These are phyloP conservation scores for Pandion haliaetus DNA, from an alignment of 2,113 vertebrate genomes.

Conservation along the genomic window DNA sequence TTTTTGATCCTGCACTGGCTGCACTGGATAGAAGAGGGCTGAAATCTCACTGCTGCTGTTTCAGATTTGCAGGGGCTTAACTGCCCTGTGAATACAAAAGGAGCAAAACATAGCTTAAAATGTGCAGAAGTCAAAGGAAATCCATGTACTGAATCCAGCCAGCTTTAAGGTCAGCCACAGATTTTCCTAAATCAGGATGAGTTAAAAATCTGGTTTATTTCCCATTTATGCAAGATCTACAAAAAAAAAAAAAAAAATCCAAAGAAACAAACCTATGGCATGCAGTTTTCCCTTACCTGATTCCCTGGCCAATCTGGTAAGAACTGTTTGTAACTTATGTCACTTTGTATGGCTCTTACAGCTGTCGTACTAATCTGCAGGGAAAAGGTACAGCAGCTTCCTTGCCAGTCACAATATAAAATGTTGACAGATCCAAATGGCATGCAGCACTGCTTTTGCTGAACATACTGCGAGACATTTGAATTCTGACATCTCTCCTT, in stretches of 20 bases:
- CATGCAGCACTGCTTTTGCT: background rate
- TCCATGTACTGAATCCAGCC: rapidly evolving
- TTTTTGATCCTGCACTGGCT: background rate
- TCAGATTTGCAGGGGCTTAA: background rate
- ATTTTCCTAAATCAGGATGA: background rate
- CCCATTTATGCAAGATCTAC: background rate
- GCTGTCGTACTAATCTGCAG: background rate
- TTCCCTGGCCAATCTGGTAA: background rate
- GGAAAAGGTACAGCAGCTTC: background rate
- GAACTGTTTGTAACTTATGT: background rate
- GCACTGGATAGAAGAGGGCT: background rate
- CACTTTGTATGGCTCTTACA: background rate
- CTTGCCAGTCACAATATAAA: background rate
- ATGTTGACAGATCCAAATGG: background rate
- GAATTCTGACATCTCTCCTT: background rate
- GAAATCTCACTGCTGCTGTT: background rate
- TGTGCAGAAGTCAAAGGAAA: background rate
- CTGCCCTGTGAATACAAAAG: background rate
- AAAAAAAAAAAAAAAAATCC: background rate
- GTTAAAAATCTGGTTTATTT: background rate
- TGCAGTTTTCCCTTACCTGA: background rate
- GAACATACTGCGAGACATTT: background rate
- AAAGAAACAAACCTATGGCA: background rate
- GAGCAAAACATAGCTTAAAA: background rate
- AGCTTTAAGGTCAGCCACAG: background rate